Evolutionary conservation across 2,113 vertebrate species (phyloP).

Genomic region (Stegostoma tigrinum): DNA sequence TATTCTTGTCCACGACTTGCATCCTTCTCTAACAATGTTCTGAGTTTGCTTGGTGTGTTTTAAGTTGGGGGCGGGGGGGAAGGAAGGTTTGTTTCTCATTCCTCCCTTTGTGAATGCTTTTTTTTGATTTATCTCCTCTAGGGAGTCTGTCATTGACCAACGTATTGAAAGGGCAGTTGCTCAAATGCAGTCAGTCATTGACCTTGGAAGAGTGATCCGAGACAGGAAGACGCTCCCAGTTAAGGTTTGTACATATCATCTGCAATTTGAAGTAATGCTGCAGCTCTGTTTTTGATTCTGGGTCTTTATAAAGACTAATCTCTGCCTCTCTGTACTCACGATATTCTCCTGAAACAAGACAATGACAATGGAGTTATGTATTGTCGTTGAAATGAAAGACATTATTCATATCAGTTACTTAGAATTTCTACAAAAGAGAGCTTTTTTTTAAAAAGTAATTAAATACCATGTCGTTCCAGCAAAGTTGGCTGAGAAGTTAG

Average conservation of each 20-base stretch:
- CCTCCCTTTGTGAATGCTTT: background rate
- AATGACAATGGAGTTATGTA: background rate
- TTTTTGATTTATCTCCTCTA: constrained; percentile 45
- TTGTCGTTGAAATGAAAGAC: too few relatives aligned
- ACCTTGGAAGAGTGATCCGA: constrained; percentile 90
- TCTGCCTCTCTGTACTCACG: background rate
- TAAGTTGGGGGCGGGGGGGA: background rate
- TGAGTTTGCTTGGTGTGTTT: background rate
- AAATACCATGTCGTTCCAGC: too few relatives aligned
- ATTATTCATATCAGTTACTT: background rate
- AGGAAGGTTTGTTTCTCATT: background rate
- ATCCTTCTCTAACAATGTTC: background rate
- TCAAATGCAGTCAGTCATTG: constrained; percentile 94
- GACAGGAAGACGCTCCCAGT: constrained; percentile 91
- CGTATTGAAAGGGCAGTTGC: constrained; percentile 83
- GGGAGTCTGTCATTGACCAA: constrained; percentile 83
- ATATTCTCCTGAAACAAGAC: background rate
- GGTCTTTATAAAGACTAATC: background rate
- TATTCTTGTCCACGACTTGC: background rate
- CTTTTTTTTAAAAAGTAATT: background rate
- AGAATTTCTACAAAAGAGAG: background rate
- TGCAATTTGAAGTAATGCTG: background rate
- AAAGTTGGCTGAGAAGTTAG: too few relatives aligned
- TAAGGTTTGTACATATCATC: constrained; percentile 64
- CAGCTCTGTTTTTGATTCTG: background rate